phyloP scores from a whole-genome alignment of 2,888 invertebrate genomes.

The Metopia argyrocephala region DNA sequence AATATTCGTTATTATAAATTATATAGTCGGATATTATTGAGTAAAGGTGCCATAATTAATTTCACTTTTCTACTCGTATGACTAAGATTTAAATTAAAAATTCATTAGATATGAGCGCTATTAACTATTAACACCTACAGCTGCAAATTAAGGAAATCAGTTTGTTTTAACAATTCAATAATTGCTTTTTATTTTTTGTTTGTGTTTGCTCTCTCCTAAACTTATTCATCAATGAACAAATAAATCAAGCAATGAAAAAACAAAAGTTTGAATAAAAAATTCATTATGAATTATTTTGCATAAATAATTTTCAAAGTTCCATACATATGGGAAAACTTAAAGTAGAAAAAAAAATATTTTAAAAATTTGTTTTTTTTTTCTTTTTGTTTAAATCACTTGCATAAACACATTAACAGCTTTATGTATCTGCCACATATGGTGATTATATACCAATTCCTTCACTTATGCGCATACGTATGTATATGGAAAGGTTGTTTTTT shows the following conservation, averaged over 20 bases:
- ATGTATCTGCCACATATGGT: slow-evolving; percentile 25
- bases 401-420: slow-evolving; percentile 56
- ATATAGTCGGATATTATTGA: no score
- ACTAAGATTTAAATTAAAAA: slow-evolving; percentile 20
- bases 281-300: slow-evolving; percentile 58
- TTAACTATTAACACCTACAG: slow-evolving; percentile 53
- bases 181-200: slow-evolving; percentile 48
- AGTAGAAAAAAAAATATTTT: slow-evolving; percentile 2
- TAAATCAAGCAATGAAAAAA: slow-evolving; percentile 39
- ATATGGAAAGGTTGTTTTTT: not conserved
- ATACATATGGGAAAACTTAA: not conserved
- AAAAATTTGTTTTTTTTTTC: slow-evolving; percentile 5
- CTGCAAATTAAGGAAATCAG: slow-evolving; percentile 54
- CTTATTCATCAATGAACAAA: slow-evolving; percentile 59
- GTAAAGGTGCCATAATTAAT: no score
- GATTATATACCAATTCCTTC: slow-evolving; percentile 33
- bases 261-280: slow-evolving; percentile 21
- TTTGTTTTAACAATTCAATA: slow-evolving; percentile 54
- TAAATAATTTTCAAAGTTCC: slow-evolving; percentile 41
- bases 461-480: no score
- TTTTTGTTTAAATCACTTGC: slow-evolving; percentile 35
- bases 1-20: no score
- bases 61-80: slow-evolving; percentile 40
- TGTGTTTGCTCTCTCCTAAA: not conserved
- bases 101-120: not conserved